Evolutionary conservation across 1,140 invertebrate species (phyloP).

Genomic region (Chlorops oryzae): DNA sequence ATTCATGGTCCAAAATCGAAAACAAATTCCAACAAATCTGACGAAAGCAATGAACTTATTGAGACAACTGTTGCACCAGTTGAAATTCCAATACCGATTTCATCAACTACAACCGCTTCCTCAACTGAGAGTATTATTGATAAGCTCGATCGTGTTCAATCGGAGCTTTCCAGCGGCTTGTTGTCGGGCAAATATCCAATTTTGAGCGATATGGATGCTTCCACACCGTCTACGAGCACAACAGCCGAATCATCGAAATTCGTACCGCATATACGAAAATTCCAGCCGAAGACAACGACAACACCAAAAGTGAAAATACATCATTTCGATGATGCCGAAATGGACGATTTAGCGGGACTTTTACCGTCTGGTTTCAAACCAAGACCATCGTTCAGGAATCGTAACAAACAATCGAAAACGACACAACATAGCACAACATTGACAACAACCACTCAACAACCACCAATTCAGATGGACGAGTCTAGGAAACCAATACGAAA

Average conservation of each 20-base stretch:
- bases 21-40: slow-evolving; percentile 25
- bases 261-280: slow-evolving; percentile 47
- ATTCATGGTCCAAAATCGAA: slow-evolving; percentile 28
- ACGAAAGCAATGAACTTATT: slow-evolving; percentile 31
- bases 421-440: slow-evolving; percentile 50
- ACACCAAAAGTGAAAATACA: slow-evolving; percentile 52
- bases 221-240: slow-evolving; percentile 22
- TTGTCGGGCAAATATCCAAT: slow-evolving; percentile 57
- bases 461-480: too few relatives aligned
- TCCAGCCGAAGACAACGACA: slow-evolving; percentile 51
- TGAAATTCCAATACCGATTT: background rate
- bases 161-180: slow-evolving; percentile 67
- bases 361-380: slow-evolving; percentile 60
- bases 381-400: slow-evolving; percentile 50
- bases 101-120: slow-evolving; percentile 17
- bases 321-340: slow-evolving; percentile 61
- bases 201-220: slow-evolving; percentile 36
- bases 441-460: slow-evolving; percentile 4
- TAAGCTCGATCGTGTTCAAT: slow-evolving; percentile 75
- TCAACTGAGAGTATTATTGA: slow-evolving; percentile 72
- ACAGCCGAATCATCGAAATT: slow-evolving; percentile 25
- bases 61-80: slow-evolving; percentile 14
- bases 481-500: slow-evolving; percentile 34
- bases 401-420: slow-evolving; percentile 50
- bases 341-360: slow-evolving; percentile 56